Conservation (phyloP, 2,113 vertebrate species). For the Lophius piscatorius region DNA sequence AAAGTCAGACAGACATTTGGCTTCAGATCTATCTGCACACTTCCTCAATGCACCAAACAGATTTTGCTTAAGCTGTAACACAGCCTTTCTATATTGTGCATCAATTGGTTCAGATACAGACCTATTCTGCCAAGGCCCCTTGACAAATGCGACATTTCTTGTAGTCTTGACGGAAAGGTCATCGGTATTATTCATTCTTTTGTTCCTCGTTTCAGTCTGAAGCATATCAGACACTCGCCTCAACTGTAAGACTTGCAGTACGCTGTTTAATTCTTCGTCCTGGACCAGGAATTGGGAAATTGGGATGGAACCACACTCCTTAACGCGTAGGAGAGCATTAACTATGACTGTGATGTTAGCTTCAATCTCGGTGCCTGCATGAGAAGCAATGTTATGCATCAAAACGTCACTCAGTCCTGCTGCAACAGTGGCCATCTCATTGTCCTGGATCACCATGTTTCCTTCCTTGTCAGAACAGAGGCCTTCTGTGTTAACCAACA, state of each 20-base stretch:
- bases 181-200: slow-evolving; percentile 1
- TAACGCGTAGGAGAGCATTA: slow-evolving; percentile 81
- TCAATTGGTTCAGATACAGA: slow-evolving; percentile 59
- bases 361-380: slow-evolving; percentile 63
- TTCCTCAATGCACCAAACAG: slow-evolving; percentile 62
- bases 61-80: slow-evolving; percentile 67
- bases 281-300: slow-evolving; percentile 64
- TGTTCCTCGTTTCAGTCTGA: slow-evolving; percentile 25
- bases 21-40: slow-evolving; percentile 37
- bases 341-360: slow-evolving; percentile 75
- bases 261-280: slow-evolving; percentile 55
- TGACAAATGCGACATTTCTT: slow-evolving; percentile 45
- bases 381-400: slow-evolving; percentile 73
- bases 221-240: slow-evolving; percentile 61
- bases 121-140: slow-evolving; percentile 64
- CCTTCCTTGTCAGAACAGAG: slow-evolving; percentile 44
- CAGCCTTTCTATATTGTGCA: slow-evolving; percentile 55
- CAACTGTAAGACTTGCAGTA: slow-evolving; percentile 68
- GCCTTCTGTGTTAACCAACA: slow-evolving; percentile 83
- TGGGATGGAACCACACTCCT: slow-evolving; percentile 62
- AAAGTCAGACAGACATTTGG: slow-evolving; percentile 58
- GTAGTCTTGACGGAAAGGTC: slow-evolving; percentile 9
- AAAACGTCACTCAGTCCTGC: slow-evolving; percentile 73
- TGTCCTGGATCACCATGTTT: slow-evolving; percentile 50
- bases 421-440: slow-evolving; percentile 75